Base-by-base conservation (phyloP, 2,888 invertebrate genomes). In the Papilio protenor region DNA sequence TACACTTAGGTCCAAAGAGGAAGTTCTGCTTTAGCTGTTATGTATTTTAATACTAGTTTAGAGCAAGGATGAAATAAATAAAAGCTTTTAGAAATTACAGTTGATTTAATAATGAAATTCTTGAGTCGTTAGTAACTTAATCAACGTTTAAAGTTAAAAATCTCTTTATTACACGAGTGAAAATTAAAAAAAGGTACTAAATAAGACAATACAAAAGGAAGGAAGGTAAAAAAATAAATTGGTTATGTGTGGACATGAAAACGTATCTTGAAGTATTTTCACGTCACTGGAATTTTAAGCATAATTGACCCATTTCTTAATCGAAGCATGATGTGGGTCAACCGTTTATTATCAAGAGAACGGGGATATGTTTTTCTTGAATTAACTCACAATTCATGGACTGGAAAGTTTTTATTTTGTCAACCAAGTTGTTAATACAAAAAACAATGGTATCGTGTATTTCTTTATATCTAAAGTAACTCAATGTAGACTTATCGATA, bases 221-320 rank as follows among this genome's bases (percentile, higher is more conserved):
- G 0, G 16, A 2, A 61, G 6, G 33, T 2, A 33, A 61, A 61
- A 33, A 61, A 18, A 61, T 14, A 5, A 33, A 11, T 33, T 64
- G 33, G 12, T 33, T 33, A 64, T 64, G 16, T 64, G 6, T 64
- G 40, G 33, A 64, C 18, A 40, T 10, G 23, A 64, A 64, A 64
- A 64, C 2, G 4, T 16, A 40, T 64, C 64, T 64, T 66, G 27
- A 66, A 66, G n/a, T 66, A 40, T 18, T 66, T 33, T 66, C 33
- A 64, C 33, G n/a, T 40, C 23, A 66, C n/a, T 66, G 33, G n/a
- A 66, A 40, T 40, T 66, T 66, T 66, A 40, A 66, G 40, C 16
- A 66, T 66, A 40, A 66, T 66, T 66, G 66, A 66, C 66, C 66
- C 40, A 66, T 66, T 66, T 66, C 66, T 66, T 66, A 66, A 66